phyloP scores from a whole-genome alignment of 2,888 invertebrate species.

The Caenorhabditis japonica region DNA sequence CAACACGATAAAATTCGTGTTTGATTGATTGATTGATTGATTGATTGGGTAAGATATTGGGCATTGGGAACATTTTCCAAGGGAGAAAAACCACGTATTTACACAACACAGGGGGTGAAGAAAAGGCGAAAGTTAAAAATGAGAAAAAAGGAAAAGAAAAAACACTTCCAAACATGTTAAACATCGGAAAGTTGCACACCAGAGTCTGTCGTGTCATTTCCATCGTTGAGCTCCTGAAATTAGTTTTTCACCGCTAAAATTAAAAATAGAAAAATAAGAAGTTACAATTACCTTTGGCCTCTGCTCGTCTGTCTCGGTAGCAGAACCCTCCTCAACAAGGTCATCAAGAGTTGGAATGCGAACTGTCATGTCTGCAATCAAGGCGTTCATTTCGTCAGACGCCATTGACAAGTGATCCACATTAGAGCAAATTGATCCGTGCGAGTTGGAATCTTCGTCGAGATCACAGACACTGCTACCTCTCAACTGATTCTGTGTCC shows the following conservation, averaged over 20 bases:
- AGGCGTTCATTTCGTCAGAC: slow-evolving; percentile 75
- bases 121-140: slow-evolving; percentile 4
- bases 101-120: slow-evolving; percentile 47
- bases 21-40: not conserved
- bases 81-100: slow-evolving; percentile 48
- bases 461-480: slow-evolving; percentile 71
- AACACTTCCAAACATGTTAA: no score
- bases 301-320: slow-evolving; percentile 56
- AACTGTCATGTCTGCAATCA: slow-evolving; percentile 74
- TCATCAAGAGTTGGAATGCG: slow-evolving; percentile 57
- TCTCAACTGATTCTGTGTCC: slow-evolving; percentile 73
- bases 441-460: slow-evolving; percentile 74
- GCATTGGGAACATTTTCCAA: slow-evolving; percentile 33
- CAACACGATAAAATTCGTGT: no score
- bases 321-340: slow-evolving; percentile 54
- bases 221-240: slow-evolving; percentile 63
- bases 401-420: slow-evolving; percentile 72
- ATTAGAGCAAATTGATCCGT: slow-evolving; percentile 67
- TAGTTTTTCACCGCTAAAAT: not conserved
- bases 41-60: slow-evolving; percentile 23
- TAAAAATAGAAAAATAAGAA: no score
- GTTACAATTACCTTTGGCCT: slow-evolving; percentile 50
- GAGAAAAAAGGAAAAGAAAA: not conserved
- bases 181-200: slow-evolving; percentile 61
- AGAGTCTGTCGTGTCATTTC: slow-evolving; percentile 66